Evolutionary conservation across 2,888 invertebrate species (phyloP).

Genomic region (Volucella bombylans): DNA sequence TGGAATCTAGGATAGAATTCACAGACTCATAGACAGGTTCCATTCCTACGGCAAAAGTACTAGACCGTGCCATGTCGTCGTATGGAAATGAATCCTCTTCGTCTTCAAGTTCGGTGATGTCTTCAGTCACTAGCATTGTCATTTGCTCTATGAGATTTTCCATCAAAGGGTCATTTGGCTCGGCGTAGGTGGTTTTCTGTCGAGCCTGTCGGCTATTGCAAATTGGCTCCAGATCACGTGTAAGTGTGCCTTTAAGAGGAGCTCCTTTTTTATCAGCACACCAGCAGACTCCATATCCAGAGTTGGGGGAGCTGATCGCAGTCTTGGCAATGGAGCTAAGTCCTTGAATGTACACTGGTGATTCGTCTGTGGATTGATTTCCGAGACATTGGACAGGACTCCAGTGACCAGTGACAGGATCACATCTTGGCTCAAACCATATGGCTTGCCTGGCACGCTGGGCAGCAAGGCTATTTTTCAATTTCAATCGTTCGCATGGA

Average conservation of each 20-base stretch:
- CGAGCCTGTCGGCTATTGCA: slow-evolving; percentile 92
- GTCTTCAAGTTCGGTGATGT: slow-evolving; percentile 77
- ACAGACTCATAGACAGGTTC: slow-evolving; percentile 79
- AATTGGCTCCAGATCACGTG: slow-evolving; percentile 88
- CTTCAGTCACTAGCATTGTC: slow-evolving; percentile 84
- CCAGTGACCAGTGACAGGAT: slow-evolving; percentile 89
- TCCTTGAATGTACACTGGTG: slow-evolving; percentile 39
- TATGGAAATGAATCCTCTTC: slow-evolving; percentile 27
- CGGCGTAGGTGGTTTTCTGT: slow-evolving; percentile 82
- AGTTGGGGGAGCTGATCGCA: slow-evolving; percentile 24
- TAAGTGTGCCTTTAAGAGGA: slow-evolving; percentile 90
- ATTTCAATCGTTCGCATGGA: slow-evolving; percentile 90
- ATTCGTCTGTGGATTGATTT: slow-evolving; percentile 80
- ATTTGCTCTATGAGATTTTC: slow-evolving; percentile 88
- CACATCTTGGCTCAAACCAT: slow-evolving; percentile 89
- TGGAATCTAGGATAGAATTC: slow-evolving; percentile 80
- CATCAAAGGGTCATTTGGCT: slow-evolving; percentile 85
- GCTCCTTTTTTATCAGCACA: slow-evolving; percentile 92
- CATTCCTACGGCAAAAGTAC: slow-evolving; percentile 81
- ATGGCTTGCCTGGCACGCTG: slow-evolving; percentile 84
- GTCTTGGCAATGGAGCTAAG: slow-evolving; percentile 50
- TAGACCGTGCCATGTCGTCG: slow-evolving; percentile 41
- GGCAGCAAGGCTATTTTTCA: slow-evolving; percentile 89
- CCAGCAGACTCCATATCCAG: slow-evolving; percentile 90
- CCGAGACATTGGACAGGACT: slow-evolving; percentile 91